phyloP scores from a whole-genome alignment of 2,113 vertebrate genomes.

The Gambusia holbrooki region DNA sequence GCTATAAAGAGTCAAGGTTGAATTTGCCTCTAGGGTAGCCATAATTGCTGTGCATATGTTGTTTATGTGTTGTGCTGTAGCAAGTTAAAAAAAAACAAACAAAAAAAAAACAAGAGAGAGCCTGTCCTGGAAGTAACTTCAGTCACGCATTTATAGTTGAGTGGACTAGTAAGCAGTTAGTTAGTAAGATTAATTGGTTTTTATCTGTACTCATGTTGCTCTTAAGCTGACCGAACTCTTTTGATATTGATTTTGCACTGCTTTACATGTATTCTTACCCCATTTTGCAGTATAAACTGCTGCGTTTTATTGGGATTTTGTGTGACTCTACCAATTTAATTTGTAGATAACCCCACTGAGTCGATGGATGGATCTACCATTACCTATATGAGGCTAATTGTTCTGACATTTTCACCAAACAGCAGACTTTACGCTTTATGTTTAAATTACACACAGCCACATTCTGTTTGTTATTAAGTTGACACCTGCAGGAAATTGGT shows the following conservation, averaged over 20 bases:
- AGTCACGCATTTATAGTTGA: not conserved
- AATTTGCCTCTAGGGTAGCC: constrained; percentile 68
- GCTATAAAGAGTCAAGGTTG: constrained; percentile 74
- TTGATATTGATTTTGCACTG: constrained; percentile 5
- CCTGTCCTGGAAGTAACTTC: constrained; percentile 34
- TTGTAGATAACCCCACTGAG: too few species aligned
- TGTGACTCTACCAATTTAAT: not conserved
- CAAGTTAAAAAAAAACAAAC: constrained; percentile 39
- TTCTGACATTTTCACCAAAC: too few species aligned
- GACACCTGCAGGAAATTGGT: too few species aligned
- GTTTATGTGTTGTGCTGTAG: constrained; percentile 67
- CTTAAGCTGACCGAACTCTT: constrained; percentile 21
- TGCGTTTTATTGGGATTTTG: not conserved
- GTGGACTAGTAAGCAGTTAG: constrained; percentile 21
- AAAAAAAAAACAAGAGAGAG: constrained; percentile 14
- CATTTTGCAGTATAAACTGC: not conserved
- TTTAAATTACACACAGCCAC: too few species aligned
- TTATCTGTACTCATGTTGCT: constrained; percentile 15
- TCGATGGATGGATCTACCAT: too few species aligned
- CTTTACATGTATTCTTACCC: not conserved
- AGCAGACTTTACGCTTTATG: too few species aligned
- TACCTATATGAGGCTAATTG: not conserved
- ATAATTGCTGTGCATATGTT: constrained; percentile 77
- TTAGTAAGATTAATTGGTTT: constrained; percentile 18
- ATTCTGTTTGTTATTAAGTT: too few species aligned